These are phyloP conservation scores for Toxotes lorentzi DNA, from an alignment of 2,797 vertebrate genomes.

Conservation along the genomic window DNA sequence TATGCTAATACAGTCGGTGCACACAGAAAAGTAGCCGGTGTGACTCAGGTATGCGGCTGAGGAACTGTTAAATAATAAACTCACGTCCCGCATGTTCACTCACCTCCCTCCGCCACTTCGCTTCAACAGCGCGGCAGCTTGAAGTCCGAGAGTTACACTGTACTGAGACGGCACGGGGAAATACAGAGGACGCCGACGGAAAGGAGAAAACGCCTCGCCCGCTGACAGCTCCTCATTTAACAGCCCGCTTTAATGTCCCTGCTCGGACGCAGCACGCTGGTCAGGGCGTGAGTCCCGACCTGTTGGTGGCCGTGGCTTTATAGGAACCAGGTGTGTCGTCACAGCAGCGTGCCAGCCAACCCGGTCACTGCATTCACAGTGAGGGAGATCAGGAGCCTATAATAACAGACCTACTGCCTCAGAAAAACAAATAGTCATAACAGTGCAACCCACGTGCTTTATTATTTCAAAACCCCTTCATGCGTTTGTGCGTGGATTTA, in stretches of 20 bases:
- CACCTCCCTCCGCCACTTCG: not conserved
- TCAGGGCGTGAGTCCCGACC: not conserved
- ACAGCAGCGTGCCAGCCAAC: not conserved
- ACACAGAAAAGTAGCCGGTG: not conserved
- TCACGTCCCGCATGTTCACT: not conserved
- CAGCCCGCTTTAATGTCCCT: too few species aligned
- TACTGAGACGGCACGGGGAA: not conserved
- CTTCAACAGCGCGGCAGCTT: not conserved
- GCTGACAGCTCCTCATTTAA: too few species aligned
- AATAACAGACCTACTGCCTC: too few species aligned
- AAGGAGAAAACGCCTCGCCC: not conserved
- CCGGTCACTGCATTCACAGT: not conserved
- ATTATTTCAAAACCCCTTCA: not conserved
- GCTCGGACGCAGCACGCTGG: not conserved
- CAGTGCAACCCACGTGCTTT: not conserved
- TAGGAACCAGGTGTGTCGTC: slow-evolving; percentile 1
- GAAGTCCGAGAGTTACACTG: too few species aligned
- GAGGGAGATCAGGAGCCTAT: not conserved
- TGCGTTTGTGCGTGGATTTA: not conserved
- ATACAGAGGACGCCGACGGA: not conserved
- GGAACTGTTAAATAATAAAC: not conserved
- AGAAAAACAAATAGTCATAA: not conserved
- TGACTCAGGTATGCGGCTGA: not conserved
- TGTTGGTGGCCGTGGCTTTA: not conserved
- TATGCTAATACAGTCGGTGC: not conserved